These are phyloP conservation scores for Furnarius figulus DNA, from an alignment of 2,113 vertebrate genomes.

Conservation along the genomic window DNA sequence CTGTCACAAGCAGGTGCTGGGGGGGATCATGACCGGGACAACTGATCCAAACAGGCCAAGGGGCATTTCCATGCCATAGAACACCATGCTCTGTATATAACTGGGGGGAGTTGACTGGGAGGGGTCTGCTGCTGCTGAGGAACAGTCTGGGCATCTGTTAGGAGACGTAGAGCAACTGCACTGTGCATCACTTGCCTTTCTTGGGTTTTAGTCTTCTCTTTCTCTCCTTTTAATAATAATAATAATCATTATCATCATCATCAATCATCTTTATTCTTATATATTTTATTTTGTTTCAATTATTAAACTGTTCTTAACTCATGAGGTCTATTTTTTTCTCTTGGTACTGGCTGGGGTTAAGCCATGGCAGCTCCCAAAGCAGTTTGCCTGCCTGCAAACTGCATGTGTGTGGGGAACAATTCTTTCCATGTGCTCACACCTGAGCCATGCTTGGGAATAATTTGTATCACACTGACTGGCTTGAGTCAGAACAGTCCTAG, in stretches of 20 bases:
- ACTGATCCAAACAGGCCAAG: neutral
- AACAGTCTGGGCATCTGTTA: neutral
- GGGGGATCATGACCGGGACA: neutral
- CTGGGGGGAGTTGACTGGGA: neutral
- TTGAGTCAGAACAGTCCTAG: neutral
- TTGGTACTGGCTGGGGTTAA: neutral
- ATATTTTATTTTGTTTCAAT: neutral
- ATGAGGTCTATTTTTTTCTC: neutral
- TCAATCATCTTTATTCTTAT: too few relatives aligned
- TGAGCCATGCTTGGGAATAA: neutral
- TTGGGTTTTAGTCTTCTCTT: neutral
- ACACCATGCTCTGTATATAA: neutral
- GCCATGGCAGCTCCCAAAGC: neutral
- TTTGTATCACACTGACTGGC: neutral
- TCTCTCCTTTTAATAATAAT: neutral
- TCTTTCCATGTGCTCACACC: accelerated
- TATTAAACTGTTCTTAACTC: neutral
- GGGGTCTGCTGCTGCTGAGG: too few relatives aligned
- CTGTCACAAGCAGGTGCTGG: neutral
- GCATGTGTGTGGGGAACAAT: accelerated
- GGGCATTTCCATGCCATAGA: neutral
- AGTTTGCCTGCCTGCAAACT: neutral
- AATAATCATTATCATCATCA: too few relatives aligned
- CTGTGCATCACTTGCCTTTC: neutral
- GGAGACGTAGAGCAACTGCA: neutral